Conservation (phyloP, 1,140 invertebrate species). For the Vanessa tameamea region DNA sequence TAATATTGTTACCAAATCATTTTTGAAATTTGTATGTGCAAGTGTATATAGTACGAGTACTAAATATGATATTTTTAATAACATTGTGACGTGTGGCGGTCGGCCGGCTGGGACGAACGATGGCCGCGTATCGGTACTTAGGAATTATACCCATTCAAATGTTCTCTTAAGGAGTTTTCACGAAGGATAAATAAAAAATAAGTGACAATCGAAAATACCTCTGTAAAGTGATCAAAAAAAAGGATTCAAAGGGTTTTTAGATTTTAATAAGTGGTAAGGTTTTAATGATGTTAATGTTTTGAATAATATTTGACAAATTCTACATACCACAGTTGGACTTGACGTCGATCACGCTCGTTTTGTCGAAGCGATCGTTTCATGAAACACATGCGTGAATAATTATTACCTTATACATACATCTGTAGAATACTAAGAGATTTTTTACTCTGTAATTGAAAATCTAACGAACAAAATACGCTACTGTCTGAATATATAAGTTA, state of each 20-base stretch:
- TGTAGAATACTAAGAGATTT: too few species aligned
- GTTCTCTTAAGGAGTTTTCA: conserved; percentile 54
- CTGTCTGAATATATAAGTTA: not conserved
- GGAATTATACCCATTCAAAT: conserved; percentile 46
- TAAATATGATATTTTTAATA: conserved; percentile 44
- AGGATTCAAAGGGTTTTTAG: conserved; percentile 75
- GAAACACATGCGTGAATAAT: not conserved
- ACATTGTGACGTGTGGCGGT: conserved; percentile 34
- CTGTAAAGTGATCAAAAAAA: conserved; percentile 72
- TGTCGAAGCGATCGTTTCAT: not conserved
- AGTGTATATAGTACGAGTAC: conserved; percentile 70
- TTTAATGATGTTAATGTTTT: conserved; percentile 78
- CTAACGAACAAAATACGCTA: too few species aligned
- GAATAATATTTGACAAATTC: conserved; percentile 76
- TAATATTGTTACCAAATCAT: conserved; percentile 48
- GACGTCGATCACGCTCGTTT: conserved; percentile 22
- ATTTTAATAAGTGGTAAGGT: conserved; percentile 77
- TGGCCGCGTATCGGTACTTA: conserved; percentile 53
- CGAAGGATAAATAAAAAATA: conserved; percentile 38
- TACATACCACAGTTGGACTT: conserved; percentile 62
- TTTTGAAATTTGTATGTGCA: conserved; percentile 40
- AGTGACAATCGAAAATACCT: conserved; percentile 75
- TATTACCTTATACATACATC: too few species aligned
- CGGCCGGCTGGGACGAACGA: not conserved
- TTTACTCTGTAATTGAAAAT: too few species aligned